Evolutionary conservation across 2,113 vertebrate genomes (phyloP).

Genomic region (Meleagris gallopavo): DNA sequence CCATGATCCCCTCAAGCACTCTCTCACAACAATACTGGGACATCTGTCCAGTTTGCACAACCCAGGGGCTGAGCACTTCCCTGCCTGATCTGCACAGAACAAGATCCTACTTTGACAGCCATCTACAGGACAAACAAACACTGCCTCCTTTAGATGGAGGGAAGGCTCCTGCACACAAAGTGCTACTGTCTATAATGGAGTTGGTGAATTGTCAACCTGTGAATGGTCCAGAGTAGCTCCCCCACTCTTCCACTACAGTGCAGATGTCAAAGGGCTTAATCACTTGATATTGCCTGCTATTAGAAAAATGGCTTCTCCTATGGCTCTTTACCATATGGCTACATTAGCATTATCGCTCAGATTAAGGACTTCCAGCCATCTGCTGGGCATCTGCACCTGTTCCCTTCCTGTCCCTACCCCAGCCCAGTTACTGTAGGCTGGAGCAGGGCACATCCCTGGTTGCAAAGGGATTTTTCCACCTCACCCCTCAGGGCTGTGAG

Average conservation of each 20-base stretch:
- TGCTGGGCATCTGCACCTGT: background rate
- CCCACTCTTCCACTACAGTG: rapidly evolving
- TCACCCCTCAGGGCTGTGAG: background rate
- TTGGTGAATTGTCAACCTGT: background rate
- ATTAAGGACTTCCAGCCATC: background rate
- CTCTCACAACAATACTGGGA: rapidly evolving
- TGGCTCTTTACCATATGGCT: background rate
- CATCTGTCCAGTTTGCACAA: rapidly evolving
- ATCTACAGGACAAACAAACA: background rate
- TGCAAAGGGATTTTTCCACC: background rate
- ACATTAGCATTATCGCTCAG: background rate
- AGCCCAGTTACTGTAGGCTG: background rate
- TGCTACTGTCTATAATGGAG: background rate
- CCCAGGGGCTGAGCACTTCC: rapidly evolving
- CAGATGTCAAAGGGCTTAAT: background rate
- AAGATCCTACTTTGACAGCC: background rate
- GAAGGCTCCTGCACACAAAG: background rate
- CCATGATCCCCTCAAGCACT: rapidly evolving
- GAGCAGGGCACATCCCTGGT: rapidly evolving
- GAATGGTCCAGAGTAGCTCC: background rate
- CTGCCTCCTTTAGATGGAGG: background rate
- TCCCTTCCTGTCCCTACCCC: background rate
- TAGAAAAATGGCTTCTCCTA: background rate
- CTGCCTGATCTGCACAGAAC: background rate
- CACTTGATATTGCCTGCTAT: background rate